Base-by-base conservation (phyloP, 2,888 invertebrate genomes). In the Toxonevra muliebris region DNA sequence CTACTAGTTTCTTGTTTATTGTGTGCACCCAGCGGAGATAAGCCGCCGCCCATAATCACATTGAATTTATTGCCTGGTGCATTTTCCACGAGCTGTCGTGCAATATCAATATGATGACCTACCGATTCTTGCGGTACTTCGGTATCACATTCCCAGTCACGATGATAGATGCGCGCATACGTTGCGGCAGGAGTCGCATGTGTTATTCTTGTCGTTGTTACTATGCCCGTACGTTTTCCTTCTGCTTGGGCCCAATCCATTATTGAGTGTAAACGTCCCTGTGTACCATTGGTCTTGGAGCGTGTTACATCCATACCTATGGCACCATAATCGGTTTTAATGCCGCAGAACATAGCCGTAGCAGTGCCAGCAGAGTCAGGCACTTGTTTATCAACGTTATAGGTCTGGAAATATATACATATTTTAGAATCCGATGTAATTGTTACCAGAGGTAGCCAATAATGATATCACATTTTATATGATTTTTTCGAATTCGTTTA, bases 301-400 rank as follows among this genome's bases (percentile, higher is more conserved):
- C 81, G 78, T 1, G 81, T 81, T 64, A 69, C 73, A 65, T 84
- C 80, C 71, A 90, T 81, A 8, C 90, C 90, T 58, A 89, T 82
- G 11, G 87, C 86, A 65, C 86, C 87, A 71, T 87, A 88, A 71
- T 88, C 87, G 52, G 87, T 87, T 81, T 91, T 91, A 0, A 89
- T 87, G 1, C 91, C 91, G 64, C 87, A 86, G 74, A 90, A 88
- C 76, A 89, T 87, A 1, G 91, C 90, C 1, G 91, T 91, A 0
- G 90, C 91, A 0, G 91, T 90, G 2, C 88, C 90, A 1, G 91
- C 91, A 2, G 91, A 91, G 77, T 91, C 91, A 0, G 91, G 88
- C 13, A 90, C 90, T 83, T 91, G 91, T 68, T 87, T 87, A 79
- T 92, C 90, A n/a, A 89, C 87, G 74, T 89, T 90, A 82, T 92